phyloP scores from a whole-genome alignment of 1,140 invertebrate genomes.

The Homarus americanus region DNA sequence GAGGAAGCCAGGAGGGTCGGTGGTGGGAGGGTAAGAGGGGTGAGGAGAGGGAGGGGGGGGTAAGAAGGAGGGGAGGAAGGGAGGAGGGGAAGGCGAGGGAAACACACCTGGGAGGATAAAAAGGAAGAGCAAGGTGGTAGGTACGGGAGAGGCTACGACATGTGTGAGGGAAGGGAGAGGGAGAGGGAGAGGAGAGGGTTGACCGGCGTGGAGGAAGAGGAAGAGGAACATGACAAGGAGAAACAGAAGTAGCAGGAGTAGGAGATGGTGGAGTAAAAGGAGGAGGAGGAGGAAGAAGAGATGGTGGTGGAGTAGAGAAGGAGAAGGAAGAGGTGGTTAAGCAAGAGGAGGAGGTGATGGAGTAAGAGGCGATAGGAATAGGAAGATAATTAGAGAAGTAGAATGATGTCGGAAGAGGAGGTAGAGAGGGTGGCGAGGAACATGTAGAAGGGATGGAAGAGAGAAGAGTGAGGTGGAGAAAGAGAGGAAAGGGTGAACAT shows the following conservation, averaged over 20 bases:
- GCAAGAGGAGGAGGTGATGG: not conserved
- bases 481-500: no score
- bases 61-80: not conserved
- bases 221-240: not conserved
- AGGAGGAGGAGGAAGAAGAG: not conserved
- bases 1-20: not conserved
- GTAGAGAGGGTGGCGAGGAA: no score
- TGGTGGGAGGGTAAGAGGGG: not conserved
- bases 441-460: no score
- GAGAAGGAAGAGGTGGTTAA: not conserved
- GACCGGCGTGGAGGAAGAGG: not conserved
- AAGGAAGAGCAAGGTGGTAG: not conserved
- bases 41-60: not conserved
- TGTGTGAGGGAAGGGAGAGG: not conserved
- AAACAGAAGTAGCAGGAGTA: not conserved
- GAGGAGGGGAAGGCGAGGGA: not conserved
- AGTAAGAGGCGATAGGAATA: not conserved
- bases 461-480: no score
- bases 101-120: not conserved
- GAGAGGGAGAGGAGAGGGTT: not conserved
- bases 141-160: no score
- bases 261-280: constrained; percentile 4
- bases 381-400: not conserved
- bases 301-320: constrained; percentile 2
- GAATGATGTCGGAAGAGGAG: no score